Conservation (phyloP, 2,113 vertebrate genomes). For the Calyptomena viridis region DNA sequence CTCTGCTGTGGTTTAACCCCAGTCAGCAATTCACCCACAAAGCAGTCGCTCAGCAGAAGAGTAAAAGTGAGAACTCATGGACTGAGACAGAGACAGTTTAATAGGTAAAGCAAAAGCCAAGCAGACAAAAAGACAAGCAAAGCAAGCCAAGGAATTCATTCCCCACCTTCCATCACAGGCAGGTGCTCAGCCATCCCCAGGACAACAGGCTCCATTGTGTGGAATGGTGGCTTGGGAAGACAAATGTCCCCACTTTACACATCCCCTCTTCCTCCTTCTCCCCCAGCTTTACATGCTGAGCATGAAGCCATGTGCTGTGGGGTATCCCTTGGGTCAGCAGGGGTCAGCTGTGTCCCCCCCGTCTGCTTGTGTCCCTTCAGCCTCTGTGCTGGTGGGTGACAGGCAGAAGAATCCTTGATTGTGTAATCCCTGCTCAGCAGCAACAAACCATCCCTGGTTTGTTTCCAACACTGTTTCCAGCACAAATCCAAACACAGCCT, state of each 20-base stretch:
- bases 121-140: background rate
- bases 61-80: background rate
- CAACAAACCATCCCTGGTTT: background rate
- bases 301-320: background rate
- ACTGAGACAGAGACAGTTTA: background rate
- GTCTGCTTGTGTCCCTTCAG: background rate
- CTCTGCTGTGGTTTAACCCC: background rate
- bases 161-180: background rate
- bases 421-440: background rate
- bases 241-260: background rate
- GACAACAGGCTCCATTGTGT: accelerated
- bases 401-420: background rate
- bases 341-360: background rate
- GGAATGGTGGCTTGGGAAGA: background rate
- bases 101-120: background rate
- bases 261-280: background rate
- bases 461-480: background rate
- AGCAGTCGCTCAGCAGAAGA: background rate
- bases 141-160: background rate
- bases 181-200: background rate
- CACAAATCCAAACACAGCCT: background rate
- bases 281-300: accelerated
- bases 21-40: background rate
- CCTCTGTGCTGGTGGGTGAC: background rate
- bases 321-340: background rate